These are phyloP conservation scores for Zootermopsis nevadensis DNA, from an alignment of 2,888 invertebrate genomes.

Conservation along the genomic window DNA sequence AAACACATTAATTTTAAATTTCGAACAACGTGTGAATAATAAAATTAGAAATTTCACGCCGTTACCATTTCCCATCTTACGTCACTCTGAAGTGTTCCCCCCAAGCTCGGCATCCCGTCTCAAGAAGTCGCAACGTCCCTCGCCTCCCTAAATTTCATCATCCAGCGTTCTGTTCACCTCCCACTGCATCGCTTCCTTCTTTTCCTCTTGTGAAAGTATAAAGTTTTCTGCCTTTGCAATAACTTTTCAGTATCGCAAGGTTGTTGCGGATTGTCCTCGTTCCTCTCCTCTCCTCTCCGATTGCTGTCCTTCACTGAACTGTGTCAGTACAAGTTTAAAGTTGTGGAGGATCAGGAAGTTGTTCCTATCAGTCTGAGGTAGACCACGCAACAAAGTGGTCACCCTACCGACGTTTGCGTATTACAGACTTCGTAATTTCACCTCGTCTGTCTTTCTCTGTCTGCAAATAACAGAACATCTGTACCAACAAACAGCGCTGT, in stretches of 20 bases:
- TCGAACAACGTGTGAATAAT: too few species aligned
- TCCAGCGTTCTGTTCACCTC: background rate
- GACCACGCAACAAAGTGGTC: background rate
- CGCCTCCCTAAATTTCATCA: background rate
- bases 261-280: background rate
- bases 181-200: background rate
- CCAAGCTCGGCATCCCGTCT: background rate
- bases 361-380: background rate
- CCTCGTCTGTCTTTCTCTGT: too few species aligned
- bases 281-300: background rate
- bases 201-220: background rate
- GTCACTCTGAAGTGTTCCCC: too few species aligned
- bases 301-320: conserved; percentile 1
- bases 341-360: conserved; percentile 14
- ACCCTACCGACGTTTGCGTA: background rate
- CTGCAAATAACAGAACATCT: too few species aligned
- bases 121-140: background rate
- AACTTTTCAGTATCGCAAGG: background rate
- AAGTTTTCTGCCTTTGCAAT: background rate
- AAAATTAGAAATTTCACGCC: too few species aligned
- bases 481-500: too few species aligned
- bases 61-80: too few species aligned
- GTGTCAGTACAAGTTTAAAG: conserved; percentile 18
- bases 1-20: too few species aligned
- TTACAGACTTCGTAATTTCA: background rate